These are phyloP conservation scores for Byasa hedistus DNA, from an alignment of 2,888 invertebrate species.

Conservation along the genomic window DNA sequence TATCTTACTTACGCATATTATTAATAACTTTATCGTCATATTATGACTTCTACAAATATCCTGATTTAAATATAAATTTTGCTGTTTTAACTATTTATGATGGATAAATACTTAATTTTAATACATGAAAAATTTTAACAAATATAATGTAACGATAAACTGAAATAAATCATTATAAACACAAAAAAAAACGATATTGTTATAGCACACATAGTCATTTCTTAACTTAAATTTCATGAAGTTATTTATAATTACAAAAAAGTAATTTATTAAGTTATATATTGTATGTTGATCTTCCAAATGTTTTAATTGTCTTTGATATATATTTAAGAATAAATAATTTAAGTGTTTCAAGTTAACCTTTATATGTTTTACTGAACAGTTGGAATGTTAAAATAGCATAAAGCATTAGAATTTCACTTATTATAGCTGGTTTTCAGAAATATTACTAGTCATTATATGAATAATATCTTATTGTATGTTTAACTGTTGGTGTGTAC, in stretches of 20 bases:
- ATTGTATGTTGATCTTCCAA: neutral
- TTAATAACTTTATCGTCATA: too few relatives aligned
- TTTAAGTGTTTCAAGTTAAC: neutral
- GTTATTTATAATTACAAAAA: neutral
- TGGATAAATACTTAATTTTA: neutral
- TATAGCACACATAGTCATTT: neutral
- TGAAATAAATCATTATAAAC: neutral
- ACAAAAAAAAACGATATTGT: neutral
- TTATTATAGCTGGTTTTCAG: neutral
- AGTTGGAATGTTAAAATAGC: neutral
- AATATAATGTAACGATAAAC: neutral
- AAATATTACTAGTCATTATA: too few relatives aligned
- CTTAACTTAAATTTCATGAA: too few relatives aligned
- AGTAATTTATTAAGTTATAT: neutral
- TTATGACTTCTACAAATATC: too few relatives aligned
- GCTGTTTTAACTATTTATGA: too few relatives aligned
- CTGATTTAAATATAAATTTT: too few relatives aligned
- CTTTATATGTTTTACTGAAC: neutral
- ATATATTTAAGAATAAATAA: neutral
- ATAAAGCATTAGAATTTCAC: neutral
- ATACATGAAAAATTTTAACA: too few relatives aligned
- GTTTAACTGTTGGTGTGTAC: conserved; percentile 68
- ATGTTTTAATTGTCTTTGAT: neutral
- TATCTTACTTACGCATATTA: too few relatives aligned
- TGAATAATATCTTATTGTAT: conserved; percentile 37